Conservation (phyloP, 2,113 vertebrate species). For the Corydoras maculifer region DNA sequence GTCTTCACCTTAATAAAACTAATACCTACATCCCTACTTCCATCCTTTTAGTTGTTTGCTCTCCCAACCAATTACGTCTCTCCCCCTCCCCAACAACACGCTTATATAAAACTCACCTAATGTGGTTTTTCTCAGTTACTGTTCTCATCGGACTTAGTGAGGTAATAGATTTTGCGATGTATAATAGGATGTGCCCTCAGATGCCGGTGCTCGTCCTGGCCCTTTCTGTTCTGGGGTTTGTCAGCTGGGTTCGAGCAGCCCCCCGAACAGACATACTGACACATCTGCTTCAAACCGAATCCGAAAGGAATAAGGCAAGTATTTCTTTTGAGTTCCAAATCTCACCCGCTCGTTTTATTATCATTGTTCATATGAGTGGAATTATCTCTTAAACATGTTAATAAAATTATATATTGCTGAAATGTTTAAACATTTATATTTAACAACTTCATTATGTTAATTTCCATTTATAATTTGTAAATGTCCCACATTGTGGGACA, state of each 20-base stretch:
- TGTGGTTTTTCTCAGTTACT: not conserved
- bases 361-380: no score
- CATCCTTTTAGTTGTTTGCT: constrained; percentile 2
- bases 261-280: constrained; percentile 44
- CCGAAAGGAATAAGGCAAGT: constrained; percentile 52
- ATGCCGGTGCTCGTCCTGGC: constrained; percentile 49
- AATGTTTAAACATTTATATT: no score
- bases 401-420: not conserved
- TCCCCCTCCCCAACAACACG: not conserved
- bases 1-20: not conserved
- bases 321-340: not conserved
- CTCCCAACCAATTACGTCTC: constrained; percentile 55
- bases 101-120: constrained; percentile 29
- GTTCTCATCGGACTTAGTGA: not conserved
- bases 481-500: no score
- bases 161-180: not conserved
- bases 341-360: not conserved
- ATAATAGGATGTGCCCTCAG: constrained; percentile 45
- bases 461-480: not conserved
- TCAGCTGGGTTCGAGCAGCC: constrained; percentile 42
- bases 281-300: constrained; percentile 44
- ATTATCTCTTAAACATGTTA: not conserved
- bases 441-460: not conserved
- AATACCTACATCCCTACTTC: not conserved
- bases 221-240: constrained; percentile 46